Conservation (phyloP, 2,888 invertebrate genomes). For the Dolomedes plantarius region DNA sequence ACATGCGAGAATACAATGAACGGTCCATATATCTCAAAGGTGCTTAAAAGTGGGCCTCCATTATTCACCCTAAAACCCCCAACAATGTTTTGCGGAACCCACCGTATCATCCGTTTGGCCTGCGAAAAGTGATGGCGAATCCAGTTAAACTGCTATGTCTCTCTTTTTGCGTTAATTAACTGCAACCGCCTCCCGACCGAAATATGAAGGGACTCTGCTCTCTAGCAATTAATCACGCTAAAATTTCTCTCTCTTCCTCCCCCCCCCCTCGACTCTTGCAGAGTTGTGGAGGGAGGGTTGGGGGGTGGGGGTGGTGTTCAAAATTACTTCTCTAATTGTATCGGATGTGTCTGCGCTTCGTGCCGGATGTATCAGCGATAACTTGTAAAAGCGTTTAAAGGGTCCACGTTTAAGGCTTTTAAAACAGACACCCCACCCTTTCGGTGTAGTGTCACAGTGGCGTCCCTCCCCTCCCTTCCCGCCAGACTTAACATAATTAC, state of each 20-base stretch:
- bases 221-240: constrained; percentile 60
- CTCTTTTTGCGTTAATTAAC: constrained; percentile 70
- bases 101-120: constrained; percentile 1
- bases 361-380: constrained; percentile 66
- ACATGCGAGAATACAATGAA: too few relatives aligned
- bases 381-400: constrained; percentile 70
- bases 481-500: constrained; percentile 64
- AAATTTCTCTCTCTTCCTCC: constrained; percentile 43
- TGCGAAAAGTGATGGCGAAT: constrained; percentile 59
- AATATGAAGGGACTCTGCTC: constrained; percentile 54
- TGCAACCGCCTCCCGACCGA: constrained; percentile 20
- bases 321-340: constrained; percentile 70
- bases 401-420: constrained; percentile 60
- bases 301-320: constrained; percentile 19
- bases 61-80: constrained; percentile 4
- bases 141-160: constrained; percentile 21
- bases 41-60: background rate
- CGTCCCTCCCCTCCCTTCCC: background rate
- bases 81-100: background rate
- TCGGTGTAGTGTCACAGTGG: constrained; percentile 44
- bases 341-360: constrained; percentile 55
- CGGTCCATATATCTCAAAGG: too few relatives aligned
- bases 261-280: background rate
- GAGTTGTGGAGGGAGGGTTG: constrained; percentile 32
- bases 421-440: constrained; percentile 65